These are phyloP conservation scores for Aricia agestis DNA, from an alignment of 1,140 invertebrate species.

Conservation along the genomic window DNA sequence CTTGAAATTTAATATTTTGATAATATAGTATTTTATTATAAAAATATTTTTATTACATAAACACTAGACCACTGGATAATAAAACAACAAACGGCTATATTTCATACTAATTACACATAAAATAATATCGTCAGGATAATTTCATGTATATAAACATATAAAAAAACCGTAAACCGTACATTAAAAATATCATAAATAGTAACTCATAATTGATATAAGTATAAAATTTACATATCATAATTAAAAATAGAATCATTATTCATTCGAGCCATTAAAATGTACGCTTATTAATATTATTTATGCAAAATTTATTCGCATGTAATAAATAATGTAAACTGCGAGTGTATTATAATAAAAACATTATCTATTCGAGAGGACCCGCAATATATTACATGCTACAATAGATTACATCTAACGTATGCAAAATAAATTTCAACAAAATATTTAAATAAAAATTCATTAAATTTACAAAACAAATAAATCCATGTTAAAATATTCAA, in stretches of 20 bases:
- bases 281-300: constrained; percentile 12
- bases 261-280: constrained; percentile 9
- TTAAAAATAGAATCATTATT: constrained; percentile 15
- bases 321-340: constrained; percentile 4
- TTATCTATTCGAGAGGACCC: background rate
- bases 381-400: background rate
- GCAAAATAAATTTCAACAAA: constrained; percentile 10
- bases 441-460: background rate
- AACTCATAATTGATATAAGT: constrained; percentile 9
- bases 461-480: background rate
- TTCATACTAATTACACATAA: constrained; percentile 8
- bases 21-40: no score
- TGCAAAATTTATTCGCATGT: constrained; percentile 7
- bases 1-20: background rate
- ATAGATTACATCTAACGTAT: constrained; percentile 4
- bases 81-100: background rate
- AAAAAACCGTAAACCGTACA: background rate
- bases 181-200: background rate
- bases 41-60: background rate
- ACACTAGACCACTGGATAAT: background rate
- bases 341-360: constrained; percentile 9
- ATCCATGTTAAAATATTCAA: constrained; percentile 11
- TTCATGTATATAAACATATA: constrained; percentile 6
- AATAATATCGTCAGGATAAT: constrained; percentile 11
- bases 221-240: constrained; percentile 14